Conservation (phyloP, 2,113 vertebrate species). For the Clinocottus analis region DNA sequence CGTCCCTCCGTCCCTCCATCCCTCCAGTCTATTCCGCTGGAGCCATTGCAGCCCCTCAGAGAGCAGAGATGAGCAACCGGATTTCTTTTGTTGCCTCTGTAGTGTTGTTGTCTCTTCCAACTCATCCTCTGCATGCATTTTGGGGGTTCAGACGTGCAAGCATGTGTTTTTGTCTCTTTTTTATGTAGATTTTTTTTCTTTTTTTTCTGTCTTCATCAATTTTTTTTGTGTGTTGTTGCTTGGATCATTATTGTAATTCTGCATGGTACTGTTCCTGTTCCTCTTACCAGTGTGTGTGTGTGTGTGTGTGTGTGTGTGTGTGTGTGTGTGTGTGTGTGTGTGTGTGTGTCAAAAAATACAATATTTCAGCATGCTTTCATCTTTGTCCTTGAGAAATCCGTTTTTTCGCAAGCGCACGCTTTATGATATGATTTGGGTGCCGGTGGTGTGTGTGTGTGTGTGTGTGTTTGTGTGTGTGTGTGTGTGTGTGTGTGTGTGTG, state of each 20-base stretch:
- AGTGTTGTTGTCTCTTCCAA: conserved; percentile 43
- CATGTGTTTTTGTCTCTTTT: background rate
- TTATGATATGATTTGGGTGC: conserved; percentile 18
- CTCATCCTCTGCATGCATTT: conserved; percentile 31
- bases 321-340: no score
- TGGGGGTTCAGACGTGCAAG: conserved; percentile 21
- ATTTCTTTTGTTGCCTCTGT: conserved; percentile 60
- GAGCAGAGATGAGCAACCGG: conserved; percentile 51
- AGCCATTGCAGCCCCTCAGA: conserved; percentile 48
- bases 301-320: no score
- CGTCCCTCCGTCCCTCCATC: conserved; percentile 61
- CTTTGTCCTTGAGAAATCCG: conserved; percentile 54
- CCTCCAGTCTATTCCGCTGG: conserved; percentile 81
- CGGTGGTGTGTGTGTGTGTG: no score
- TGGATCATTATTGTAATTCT: background rate
- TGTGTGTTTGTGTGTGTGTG: no score
- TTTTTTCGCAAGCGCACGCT: conserved; percentile 25
- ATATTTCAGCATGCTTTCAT: conserved; percentile 14
- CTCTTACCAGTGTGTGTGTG: conserved; percentile 25
- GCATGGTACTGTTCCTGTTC: background rate
- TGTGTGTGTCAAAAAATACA: background rate
- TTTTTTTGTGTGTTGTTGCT: background rate
- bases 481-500: no score
- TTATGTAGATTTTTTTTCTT: background rate
- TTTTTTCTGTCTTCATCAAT: background rate